phyloP scores from a whole-genome alignment of 1,140 invertebrate genomes.

The Asbolus verrucosus region DNA sequence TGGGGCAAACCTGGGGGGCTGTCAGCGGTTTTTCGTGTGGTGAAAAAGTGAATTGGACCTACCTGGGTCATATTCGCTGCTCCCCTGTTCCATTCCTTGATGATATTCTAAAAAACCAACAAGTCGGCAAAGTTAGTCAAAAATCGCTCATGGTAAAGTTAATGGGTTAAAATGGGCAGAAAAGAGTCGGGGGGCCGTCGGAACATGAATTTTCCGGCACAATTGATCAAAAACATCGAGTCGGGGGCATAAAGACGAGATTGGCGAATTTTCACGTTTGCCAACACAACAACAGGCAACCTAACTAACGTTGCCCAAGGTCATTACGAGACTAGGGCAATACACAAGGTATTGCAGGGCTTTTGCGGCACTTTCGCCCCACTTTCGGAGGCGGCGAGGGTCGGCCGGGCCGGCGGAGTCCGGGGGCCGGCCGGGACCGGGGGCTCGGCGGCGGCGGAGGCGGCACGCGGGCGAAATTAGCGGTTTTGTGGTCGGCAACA shows the following conservation, averaged over 20 bases:
- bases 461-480: not conserved
- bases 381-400: conserved; percentile 45
- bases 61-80: conserved; percentile 73
- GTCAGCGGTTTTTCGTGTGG: not conserved
- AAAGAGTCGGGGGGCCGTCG: not conserved
- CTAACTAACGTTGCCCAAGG: conserved; percentile 64
- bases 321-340: conserved; percentile 64
- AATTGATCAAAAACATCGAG: conserved; percentile 55
- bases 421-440: not conserved
- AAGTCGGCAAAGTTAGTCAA: conserved; percentile 25
- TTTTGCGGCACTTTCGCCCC: conserved; percentile 54
- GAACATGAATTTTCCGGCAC: conserved; percentile 35
- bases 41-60: conserved; percentile 56
- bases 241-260: conserved; percentile 47
- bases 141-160: conserved; percentile 1
- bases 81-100: conserved; percentile 72
- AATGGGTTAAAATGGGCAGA: too few relatives aligned
- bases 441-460: too few relatives aligned
- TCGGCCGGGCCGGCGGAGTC: not conserved
- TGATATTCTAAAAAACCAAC: conserved; percentile 70
- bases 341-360: conserved; percentile 57
- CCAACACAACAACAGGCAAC: conserved; percentile 51
- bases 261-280: conserved; percentile 52
- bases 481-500: conserved; percentile 45
- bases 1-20: not conserved